Base-by-base conservation (phyloP, 2,888 invertebrate genomes). In the Himalopsyche tibetana region DNA sequence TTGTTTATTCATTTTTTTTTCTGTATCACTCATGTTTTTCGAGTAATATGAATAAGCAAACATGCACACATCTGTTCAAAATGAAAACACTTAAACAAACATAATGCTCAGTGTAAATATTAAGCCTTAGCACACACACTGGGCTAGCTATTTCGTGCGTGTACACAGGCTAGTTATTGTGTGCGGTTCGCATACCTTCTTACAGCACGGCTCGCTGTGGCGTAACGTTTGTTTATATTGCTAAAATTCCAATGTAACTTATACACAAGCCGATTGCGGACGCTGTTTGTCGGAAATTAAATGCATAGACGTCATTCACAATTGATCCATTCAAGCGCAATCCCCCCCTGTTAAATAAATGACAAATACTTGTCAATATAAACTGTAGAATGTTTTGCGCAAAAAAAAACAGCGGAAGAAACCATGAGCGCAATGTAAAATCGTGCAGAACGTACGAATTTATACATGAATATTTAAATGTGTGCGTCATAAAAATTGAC, bases 61-160 rank as follows among this genome's bases (percentile, higher is more conserved):
- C 63, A 80, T 80, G 84, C 42, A 85, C 84, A 85, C 87, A 82
- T 84, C 85, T 82, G 85, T 82, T 85, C 84, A 82, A 85, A 87
- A 87, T 87, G 87, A 87, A 87, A 87, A 87, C 85, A 87, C 87
- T 87, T 87, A 87, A 87, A 87, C 85, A 87, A 87, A 87, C 87
- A 87, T 85, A 87, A 87, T 87, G 87, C 87, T 84, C 83, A 82
- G 87, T 87, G 87, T 87, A 85, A 87, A 87, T 85, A 87, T 87
- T 87, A 83, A 85, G 80, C 87, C 87, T 87, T 85, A 63, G 83
- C 85, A 85, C 81, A 86, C 86, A 82, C 84, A 63, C 63, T 40
- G 42, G 15, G 84, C 40, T 80, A 55, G 84, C 80, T 56, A 56
- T 56, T 42, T 80, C 80, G 63, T 63, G 63, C 28, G 63, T 63